Evolutionary conservation across 1,140 invertebrate species (phyloP).

Genomic region (Bombus impatiens): DNA sequence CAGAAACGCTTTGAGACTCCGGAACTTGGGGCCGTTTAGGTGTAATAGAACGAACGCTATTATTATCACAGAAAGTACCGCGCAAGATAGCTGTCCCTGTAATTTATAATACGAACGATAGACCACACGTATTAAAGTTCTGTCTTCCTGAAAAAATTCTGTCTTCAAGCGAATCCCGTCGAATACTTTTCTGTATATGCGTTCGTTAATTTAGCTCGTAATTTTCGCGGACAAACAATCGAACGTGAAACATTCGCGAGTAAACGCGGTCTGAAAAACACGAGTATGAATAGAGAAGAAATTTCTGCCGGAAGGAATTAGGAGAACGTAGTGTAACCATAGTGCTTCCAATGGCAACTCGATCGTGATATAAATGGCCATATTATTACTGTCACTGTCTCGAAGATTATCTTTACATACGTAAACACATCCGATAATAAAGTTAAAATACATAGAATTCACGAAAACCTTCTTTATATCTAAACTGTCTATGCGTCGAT

Average conservation of each 20-base stretch:
- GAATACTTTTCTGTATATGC: constrained; percentile 57
- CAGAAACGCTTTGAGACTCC: constrained; percentile 65
- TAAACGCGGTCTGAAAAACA: neutral
- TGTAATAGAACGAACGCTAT: constrained; percentile 62
- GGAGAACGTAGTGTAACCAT: constrained; percentile 2
- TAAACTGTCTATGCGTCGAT: neutral
- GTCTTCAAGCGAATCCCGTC: constrained; percentile 65
- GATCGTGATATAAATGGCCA: constrained; percentile 67
- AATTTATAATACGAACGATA: constrained; percentile 70
- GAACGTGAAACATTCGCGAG: neutral
- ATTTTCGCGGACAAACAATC: constrained; percentile 42
- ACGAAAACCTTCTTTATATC: neutral
- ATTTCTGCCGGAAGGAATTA: constrained; percentile 31
- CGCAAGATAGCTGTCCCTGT: constrained; percentile 69
- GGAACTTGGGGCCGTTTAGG: constrained; percentile 45
- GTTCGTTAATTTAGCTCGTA: constrained; percentile 58
- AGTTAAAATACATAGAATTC: constrained; percentile 35
- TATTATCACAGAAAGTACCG: constrained; percentile 55
- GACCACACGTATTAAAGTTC: constrained; percentile 66
- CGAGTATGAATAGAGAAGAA: neutral
- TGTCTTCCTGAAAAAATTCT: constrained; percentile 67
- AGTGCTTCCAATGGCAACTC: constrained; percentile 61
- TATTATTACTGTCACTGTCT: constrained; percentile 60
- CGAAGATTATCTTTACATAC: constrained; percentile 19
- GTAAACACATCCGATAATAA: constrained; percentile 52